phyloP scores from a whole-genome alignment of 2,888 invertebrate genomes.

The Augiades crinisus region DNA sequence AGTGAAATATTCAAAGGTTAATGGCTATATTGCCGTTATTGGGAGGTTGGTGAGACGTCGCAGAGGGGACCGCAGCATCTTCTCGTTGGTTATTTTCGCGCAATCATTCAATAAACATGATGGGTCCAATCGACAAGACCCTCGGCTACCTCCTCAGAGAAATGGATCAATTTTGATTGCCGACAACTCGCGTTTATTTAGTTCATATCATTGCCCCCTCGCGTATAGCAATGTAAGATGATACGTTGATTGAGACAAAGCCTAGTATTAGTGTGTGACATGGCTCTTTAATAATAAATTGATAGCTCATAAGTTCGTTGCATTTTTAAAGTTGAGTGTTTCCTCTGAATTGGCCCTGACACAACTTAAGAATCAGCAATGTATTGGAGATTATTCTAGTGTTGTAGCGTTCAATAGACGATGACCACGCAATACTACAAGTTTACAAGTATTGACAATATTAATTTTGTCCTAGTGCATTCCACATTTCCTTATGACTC shows the following conservation, averaged over 20 bases:
- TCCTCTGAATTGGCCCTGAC: too few relatives aligned
- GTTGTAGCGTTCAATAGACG: too few relatives aligned
- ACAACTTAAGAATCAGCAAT: too few relatives aligned
- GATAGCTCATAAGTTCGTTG: neutral
- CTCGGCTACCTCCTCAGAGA: slow-evolving; percentile 68
- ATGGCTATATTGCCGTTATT: slow-evolving; percentile 58
- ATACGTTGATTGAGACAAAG: neutral
- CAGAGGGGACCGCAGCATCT: slow-evolving; percentile 64
- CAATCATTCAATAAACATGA: slow-evolving; percentile 80
- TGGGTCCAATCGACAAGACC: slow-evolving; percentile 75
- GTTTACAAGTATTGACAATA: too few relatives aligned
- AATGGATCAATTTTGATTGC: slow-evolving; percentile 58
- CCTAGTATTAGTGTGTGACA: neutral
- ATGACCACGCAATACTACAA: too few relatives aligned
- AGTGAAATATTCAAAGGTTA: slow-evolving; percentile 56
- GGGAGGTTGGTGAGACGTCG: slow-evolving; percentile 51
- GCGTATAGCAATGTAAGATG: slow-evolving; percentile 2
- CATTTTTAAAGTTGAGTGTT: neutral
- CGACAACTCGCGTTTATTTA: slow-evolving; percentile 24
- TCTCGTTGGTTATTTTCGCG: slow-evolving; percentile 68
- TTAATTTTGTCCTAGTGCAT: too few relatives aligned
- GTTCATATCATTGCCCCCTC: slow-evolving; percentile 11
- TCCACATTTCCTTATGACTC: too few relatives aligned
- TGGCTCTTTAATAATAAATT: too few relatives aligned
- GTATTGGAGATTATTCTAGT: too few relatives aligned